Evolutionary conservation across 2,113 vertebrate species (phyloP).

Genomic region (Spea multiplicata): DNA sequence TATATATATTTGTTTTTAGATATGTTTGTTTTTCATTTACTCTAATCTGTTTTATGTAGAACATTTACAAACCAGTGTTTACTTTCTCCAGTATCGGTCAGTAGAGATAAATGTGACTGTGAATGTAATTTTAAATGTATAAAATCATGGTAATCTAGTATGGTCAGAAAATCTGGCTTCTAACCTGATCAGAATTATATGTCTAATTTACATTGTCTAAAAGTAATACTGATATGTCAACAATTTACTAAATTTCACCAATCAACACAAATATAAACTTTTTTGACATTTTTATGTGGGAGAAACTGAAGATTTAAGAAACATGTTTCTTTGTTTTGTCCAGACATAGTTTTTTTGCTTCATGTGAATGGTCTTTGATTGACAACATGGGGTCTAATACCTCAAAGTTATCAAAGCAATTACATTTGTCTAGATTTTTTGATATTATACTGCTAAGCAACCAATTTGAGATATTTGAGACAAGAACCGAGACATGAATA

Average conservation of each 20-base stretch:
- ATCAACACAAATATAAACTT: no score
- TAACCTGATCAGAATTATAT: no score
- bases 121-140: no score
- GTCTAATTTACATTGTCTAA: no score
- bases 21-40: not conserved
- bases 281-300: no score
- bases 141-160: no score
- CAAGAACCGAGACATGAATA: conserved; percentile 19
- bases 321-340: not conserved
- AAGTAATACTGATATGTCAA: no score
- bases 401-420: conserved; percentile 42
- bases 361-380: conserved; percentile 22
- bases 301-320: no score
- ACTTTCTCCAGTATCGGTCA: not conserved
- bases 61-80: not conserved
- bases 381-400: conserved; percentile 29
- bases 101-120: no score
- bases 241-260: no score
- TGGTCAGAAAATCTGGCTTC: no score
- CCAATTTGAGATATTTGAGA: conserved; percentile 23
- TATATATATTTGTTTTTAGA: not conserved
- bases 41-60: not conserved
- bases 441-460: conserved; percentile 18
- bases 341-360: conserved; percentile 17
- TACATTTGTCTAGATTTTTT: conserved; percentile 35